Conservation (phyloP, 2,797 vertebrate species). For the Spheniscus humboldti region DNA sequence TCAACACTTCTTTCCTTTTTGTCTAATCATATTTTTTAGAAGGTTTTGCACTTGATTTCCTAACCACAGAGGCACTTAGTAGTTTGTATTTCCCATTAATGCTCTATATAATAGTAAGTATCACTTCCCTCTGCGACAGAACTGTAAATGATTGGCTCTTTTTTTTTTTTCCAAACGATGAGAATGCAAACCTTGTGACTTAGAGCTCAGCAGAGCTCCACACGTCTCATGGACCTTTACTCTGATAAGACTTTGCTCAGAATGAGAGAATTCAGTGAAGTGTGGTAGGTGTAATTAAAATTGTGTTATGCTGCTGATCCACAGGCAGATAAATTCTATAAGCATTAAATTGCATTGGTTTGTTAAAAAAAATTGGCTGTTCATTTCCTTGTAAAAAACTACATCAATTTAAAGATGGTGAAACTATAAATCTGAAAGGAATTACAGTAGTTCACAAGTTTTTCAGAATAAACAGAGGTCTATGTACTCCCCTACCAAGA, state of each 20-base stretch:
- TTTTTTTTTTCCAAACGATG: neutral
- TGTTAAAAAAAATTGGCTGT: slow-evolving; percentile 46
- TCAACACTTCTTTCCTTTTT: slow-evolving; percentile 3
- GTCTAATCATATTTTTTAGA: neutral
- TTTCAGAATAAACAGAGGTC: slow-evolving; percentile 38
- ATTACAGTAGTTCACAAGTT: slow-evolving; percentile 41
- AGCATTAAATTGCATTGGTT: slow-evolving; percentile 61
- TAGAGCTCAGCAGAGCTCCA: slow-evolving; percentile 43
- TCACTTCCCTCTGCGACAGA: slow-evolving; percentile 2
- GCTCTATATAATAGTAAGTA: slow-evolving; percentile 15
- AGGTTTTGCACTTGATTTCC: slow-evolving; percentile 39
- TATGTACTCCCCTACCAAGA: neutral
- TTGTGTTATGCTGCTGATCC: slow-evolving; percentile 60
- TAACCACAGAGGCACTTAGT: slow-evolving; percentile 6
- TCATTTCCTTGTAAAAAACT: slow-evolving; percentile 53
- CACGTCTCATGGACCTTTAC: slow-evolving; percentile 3
- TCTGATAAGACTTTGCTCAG: slow-evolving; percentile 36
- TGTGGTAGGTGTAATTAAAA: slow-evolving; percentile 71
- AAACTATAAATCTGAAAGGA: slow-evolving; percentile 46
- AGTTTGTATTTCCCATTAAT: slow-evolving; percentile 29
- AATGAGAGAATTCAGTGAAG: slow-evolving; percentile 49
- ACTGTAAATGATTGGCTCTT: neutral
- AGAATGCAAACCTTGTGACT: slow-evolving; percentile 38
- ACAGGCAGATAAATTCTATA: slow-evolving; percentile 67
- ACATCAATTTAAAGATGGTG: slow-evolving; percentile 39